These are phyloP conservation scores for Lordiphosa fenestrarum DNA, from an alignment of 2,888 invertebrate species.

Conservation along the genomic window DNA sequence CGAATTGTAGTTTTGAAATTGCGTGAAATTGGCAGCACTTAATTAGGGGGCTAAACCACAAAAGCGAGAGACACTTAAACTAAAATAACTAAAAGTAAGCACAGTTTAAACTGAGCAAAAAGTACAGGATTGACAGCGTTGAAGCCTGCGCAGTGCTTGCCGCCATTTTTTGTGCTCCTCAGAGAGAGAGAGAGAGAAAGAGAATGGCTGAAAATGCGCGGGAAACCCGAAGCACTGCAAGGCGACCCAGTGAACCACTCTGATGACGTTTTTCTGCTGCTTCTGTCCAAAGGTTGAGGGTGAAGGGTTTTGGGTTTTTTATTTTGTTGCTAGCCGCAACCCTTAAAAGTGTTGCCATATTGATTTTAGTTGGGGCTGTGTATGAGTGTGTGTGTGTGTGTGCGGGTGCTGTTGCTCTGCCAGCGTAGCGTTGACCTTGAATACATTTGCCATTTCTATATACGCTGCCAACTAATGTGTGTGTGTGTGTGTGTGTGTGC, in stretches of 20 bases:
- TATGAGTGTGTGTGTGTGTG: slow-evolving; percentile 19
- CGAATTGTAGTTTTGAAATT: background rate
- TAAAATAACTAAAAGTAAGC: slow-evolving; percentile 46
- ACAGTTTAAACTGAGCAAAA: slow-evolving; percentile 33
- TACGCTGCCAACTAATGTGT: slow-evolving; percentile 51
- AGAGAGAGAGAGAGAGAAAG: slow-evolving; percentile 34
- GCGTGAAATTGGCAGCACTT: slow-evolving; percentile 44
- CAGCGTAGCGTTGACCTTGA: slow-evolving; percentile 55
- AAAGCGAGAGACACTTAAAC: background rate
- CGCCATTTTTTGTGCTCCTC: slow-evolving; percentile 7
- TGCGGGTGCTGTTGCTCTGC: slow-evolving; percentile 22
- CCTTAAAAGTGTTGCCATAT: slow-evolving; percentile 72
- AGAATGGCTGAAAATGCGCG: slow-evolving; percentile 50
- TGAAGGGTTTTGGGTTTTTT: slow-evolving; percentile 5
- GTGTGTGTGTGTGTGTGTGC: slow-evolving; percentile 2
- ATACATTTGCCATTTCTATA: slow-evolving; percentile 63
- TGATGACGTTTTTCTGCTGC: slow-evolving; percentile 40
- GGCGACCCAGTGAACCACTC: slow-evolving; percentile 70
- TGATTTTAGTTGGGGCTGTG: slow-evolving; percentile 51
- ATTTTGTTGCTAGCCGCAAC: slow-evolving; percentile 61
- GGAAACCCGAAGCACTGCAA: slow-evolving; percentile 52
- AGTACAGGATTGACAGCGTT: background rate
- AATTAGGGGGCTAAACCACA: slow-evolving; percentile 30
- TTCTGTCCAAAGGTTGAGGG: slow-evolving; percentile 2
- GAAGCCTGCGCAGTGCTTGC: slow-evolving; percentile 25